phyloP scores from a whole-genome alignment of 2,888 invertebrate species.

The Synergus itoensis region DNA sequence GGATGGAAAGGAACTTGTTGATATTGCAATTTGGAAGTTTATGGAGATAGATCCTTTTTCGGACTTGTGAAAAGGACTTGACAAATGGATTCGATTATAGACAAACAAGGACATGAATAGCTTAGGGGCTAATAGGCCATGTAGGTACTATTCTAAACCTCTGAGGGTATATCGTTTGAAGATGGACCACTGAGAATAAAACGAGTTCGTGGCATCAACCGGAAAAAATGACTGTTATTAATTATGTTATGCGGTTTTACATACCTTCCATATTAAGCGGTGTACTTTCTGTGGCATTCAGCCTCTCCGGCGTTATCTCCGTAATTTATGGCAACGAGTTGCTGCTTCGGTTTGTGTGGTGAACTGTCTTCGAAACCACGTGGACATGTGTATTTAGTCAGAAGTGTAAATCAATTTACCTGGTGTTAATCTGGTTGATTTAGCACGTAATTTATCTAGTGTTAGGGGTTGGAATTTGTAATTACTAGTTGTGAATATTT shows the following conservation, averaged over 20 bases:
- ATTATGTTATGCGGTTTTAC: slow-evolving; percentile 63
- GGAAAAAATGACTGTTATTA: slow-evolving; percentile 64
- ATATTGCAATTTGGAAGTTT: too few relatives aligned
- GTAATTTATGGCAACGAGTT: slow-evolving; percentile 64
- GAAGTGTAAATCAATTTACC: not conserved
- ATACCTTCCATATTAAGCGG: slow-evolving; percentile 60
- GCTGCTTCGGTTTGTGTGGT: slow-evolving; percentile 59
- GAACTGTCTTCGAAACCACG: slow-evolving; percentile 58
- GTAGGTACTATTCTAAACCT: slow-evolving; percentile 47
- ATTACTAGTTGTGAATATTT: too few relatives aligned
- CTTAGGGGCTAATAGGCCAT: slow-evolving; percentile 13
- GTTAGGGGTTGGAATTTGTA: too few relatives aligned
- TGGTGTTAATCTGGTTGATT: not conserved
- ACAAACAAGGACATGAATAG: slow-evolving; percentile 1
- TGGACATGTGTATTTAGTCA: slow-evolving; percentile 41
- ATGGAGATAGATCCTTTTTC: too few relatives aligned
- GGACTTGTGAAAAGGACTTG: not conserved
- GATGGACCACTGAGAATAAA: not conserved
- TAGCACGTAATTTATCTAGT: not conserved
- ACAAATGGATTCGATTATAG: not conserved
- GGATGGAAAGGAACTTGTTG: too few relatives aligned
- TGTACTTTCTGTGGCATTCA: slow-evolving; percentile 53
- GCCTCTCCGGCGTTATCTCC: slow-evolving; percentile 60
- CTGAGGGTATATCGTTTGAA: slow-evolving; percentile 39
- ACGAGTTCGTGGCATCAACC: slow-evolving; percentile 44